Conservation (phyloP, 2,888 invertebrate genomes). For the Herminia tarsipennalis region DNA sequence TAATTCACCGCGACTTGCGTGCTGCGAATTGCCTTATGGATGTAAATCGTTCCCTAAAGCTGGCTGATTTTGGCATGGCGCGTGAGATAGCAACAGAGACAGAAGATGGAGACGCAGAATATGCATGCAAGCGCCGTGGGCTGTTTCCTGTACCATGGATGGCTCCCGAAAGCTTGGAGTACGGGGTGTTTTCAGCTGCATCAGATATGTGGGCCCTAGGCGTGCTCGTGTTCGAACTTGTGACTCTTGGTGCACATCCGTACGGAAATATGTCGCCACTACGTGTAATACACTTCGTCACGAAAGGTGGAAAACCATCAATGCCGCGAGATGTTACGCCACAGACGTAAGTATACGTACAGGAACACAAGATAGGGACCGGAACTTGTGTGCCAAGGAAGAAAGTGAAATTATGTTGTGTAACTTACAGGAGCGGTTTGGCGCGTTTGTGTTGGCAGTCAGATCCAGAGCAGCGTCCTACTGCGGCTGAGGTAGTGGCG, state of each 20-base stretch:
- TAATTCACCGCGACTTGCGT: slow-evolving; percentile 88
- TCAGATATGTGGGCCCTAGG: slow-evolving; percentile 96
- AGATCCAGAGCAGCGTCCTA: slow-evolving; percentile 88
- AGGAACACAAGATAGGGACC: no score
- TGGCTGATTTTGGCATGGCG: slow-evolving; percentile 96
- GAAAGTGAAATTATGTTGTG: no score
- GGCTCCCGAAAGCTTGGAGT: slow-evolving; percentile 93
- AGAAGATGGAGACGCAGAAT: slow-evolving; percentile 88
- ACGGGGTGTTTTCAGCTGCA: slow-evolving; percentile 92
- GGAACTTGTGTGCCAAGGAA: no score
- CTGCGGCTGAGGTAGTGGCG: slow-evolving; percentile 90
- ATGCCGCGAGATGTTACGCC: slow-evolving; percentile 86
- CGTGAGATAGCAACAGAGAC: slow-evolving; percentile 92
- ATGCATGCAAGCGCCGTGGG: slow-evolving; percentile 92
- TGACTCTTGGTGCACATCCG: slow-evolving; percentile 95
- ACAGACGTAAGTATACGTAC: slow-evolving; percentile 53
- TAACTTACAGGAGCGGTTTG: slow-evolving; percentile 72
- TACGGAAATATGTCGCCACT: slow-evolving; percentile 90
- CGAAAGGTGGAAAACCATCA: slow-evolving; percentile 87
- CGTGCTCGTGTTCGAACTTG: slow-evolving; percentile 92
- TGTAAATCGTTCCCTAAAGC: slow-evolving; percentile 89
- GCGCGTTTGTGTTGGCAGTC: slow-evolving; percentile 92
- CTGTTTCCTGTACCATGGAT: slow-evolving; percentile 96
- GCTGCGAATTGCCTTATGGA: slow-evolving; percentile 92
- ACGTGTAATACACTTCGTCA: slow-evolving; percentile 86